A percentile compares a stretch with the other conserved stretches of the same genome.
phyloP scores from a whole-genome alignment of 2,888 invertebrate genomes.

The Brachylomia viminalis region DNA sequence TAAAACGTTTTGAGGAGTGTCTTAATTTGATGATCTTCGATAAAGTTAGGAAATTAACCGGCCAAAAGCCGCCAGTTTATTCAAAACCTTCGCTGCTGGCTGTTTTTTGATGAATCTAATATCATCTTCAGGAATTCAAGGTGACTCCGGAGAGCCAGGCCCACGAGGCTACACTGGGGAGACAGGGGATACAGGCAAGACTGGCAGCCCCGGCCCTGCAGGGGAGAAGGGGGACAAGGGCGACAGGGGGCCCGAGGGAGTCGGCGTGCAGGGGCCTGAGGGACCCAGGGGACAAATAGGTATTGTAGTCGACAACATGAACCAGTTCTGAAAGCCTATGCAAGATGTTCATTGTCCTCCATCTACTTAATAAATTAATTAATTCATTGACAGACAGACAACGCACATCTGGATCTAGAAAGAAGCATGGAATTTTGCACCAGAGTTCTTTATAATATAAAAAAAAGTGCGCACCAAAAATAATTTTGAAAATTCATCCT shows the following conservation, averaged over 20 bases:
- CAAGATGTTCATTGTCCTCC: background rate
- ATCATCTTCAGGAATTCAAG: constrained; percentile 90
- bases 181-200: constrained; percentile 92
- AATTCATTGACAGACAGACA: too few species aligned
- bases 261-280: constrained; percentile 93
- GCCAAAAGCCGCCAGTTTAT: background rate
- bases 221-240: constrained; percentile 94
- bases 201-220: constrained; percentile 91
- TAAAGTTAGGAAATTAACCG: background rate
- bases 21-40: too few species aligned
- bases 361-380: background rate
- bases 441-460: background rate
- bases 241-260: constrained; percentile 93
- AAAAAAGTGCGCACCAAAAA: background rate
- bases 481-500: background rate
- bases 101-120: background rate
- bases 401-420: too few species aligned
- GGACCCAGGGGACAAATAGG: constrained; percentile 93
- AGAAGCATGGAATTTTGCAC: background rate
- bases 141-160: constrained; percentile 92
- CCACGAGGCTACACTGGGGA: constrained; percentile 93
- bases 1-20: too few species aligned
- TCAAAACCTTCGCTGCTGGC: background rate
- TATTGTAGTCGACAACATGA: constrained; percentile 69
- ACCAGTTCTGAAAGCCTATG: background rate